Evolutionary conservation across 2,113 vertebrate species (phyloP), one percentile per base, ranked within the genome.

Genomic region (Marmota monax): DNA sequence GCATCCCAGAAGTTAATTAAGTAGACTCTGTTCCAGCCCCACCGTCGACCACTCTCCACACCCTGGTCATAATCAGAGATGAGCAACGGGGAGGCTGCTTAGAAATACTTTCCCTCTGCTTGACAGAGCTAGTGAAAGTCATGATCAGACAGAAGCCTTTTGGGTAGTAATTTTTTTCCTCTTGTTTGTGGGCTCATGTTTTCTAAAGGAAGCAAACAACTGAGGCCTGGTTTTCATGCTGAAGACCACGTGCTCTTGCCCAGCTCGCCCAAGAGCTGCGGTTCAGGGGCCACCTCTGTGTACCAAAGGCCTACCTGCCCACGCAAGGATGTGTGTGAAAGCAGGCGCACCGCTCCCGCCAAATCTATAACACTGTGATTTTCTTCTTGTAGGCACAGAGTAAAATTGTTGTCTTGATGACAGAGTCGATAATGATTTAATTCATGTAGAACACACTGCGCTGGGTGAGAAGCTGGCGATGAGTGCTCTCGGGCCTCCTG

Each of bases 401-500:
- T n/a, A 51, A 76, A 94, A 92, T 48, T 56, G 39, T 32, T 70
- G 65, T 67, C 48, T 93, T 17, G 20, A 1, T 56, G 82, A 90
- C 45, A 96, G 70, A 13, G 88, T 79, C 27, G 10, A 51, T 92
- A 90, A 94, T 92, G 94, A 72, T 63, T 83, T 80, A 88, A 90
- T 83, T 51, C 58, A 48, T 76, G 86, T 37, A 53, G 94, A 92
- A 72, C 39, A 29, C 0, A 5, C 17, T 0, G 0, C 65, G 23
- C 84, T 87, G 65, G 29, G 29, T 61, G 70, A 39, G 84, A 90
- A 97, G 87, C 61, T 42, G 42, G 39, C 16, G 29, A 67, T 7
- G 25, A 93, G 72, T 51, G 7, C 6, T 16, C 42, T 37, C 80
- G n/a, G 27, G 48, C 22, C 92, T 91, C 85, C 1, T 0, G 23